Conservation (phyloP, 2,797 vertebrate genomes). For the Falco rusticolus region DNA sequence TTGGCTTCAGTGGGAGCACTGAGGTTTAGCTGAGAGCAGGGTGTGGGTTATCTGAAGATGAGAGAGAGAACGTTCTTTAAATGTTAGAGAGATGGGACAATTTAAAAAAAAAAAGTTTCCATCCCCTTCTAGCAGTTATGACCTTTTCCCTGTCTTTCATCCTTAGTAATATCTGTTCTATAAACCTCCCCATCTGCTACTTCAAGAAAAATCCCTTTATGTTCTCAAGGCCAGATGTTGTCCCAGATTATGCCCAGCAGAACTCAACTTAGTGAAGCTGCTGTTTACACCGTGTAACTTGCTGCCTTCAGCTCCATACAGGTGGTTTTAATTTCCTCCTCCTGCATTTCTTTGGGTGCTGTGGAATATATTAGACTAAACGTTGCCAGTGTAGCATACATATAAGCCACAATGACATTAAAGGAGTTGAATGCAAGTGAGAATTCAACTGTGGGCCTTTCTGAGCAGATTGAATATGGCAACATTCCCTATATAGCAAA, state of each 20-base stretch:
- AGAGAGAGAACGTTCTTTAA: not conserved
- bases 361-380: not conserved
- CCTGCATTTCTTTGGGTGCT: not conserved
- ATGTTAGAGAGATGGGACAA: not conserved
- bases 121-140: not conserved
- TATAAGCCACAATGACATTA: not conserved
- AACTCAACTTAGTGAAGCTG: not conserved
- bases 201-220: slow-evolving; percentile 11
- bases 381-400: not conserved
- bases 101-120: not conserved
- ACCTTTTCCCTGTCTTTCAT: slow-evolving; percentile 18
- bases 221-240: slow-evolving; percentile 29
- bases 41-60: not conserved
- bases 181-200: slow-evolving; percentile 36
- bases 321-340: not conserved
- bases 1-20: not conserved
- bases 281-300: not conserved
- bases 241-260: slow-evolving; percentile 12
- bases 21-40: not conserved
- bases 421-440: not conserved
- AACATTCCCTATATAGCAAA: not conserved
- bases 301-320: not conserved
- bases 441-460: not conserved
- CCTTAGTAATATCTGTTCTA: not conserved
- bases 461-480: not conserved